Evolutionary conservation across 2,113 vertebrate genomes (phyloP).

Genomic region (Poeciliopsis retropinna): DNA sequence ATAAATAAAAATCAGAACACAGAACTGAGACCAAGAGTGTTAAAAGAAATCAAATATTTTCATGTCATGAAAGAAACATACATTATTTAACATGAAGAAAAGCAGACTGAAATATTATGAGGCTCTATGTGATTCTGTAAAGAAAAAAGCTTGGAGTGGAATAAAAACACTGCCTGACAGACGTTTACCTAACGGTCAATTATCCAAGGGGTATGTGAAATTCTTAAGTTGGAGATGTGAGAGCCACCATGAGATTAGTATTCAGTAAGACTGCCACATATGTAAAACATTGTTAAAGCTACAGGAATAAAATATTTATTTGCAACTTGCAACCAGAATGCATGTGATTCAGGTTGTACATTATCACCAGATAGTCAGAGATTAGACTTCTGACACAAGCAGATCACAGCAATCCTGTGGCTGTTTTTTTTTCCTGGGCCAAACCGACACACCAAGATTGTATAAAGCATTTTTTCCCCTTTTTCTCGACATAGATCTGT

Average conservation of each 20-base stretch:
- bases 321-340: too few species aligned
- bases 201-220: too few species aligned
- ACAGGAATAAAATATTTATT: too few species aligned
- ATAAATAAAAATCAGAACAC: neutral
- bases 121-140: neutral
- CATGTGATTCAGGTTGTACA: too few species aligned
- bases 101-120: neutral
- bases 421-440: neutral
- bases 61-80: neutral
- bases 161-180: neutral
- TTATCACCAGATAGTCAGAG: neutral
- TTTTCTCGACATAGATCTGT: neutral
- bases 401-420: neutral
- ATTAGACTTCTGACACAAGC: neutral
- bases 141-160: neutral
- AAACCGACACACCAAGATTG: neutral
- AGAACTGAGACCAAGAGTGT: neutral
- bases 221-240: too few species aligned
- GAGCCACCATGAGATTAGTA: too few species aligned
- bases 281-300: too few species aligned
- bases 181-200: too few species aligned
- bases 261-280: too few species aligned
- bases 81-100: too few species aligned
- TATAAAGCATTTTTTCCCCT: neutral
- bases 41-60: neutral